Conservation (phyloP, 2,113 vertebrate species). For the Nothocercus nigrocapillus region DNA sequence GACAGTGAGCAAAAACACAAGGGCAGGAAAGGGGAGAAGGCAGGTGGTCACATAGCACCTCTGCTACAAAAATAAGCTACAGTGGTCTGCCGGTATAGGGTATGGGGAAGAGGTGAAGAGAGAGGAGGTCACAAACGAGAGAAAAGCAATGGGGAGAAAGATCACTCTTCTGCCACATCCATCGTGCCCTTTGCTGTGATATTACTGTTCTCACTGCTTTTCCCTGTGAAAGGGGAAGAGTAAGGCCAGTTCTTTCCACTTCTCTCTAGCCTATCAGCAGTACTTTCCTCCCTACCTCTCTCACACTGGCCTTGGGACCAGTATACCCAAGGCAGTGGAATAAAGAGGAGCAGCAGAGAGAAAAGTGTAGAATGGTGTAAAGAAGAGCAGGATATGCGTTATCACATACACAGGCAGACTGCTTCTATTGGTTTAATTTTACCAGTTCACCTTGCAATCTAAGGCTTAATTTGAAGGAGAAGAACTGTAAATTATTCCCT, state of each 20-base stretch:
- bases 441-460: not conserved
- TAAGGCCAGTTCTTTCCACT: not conserved
- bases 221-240: not conserved
- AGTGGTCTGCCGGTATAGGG: not conserved
- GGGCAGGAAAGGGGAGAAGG: not conserved
- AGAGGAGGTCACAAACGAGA: not conserved
- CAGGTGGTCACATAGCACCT: not conserved
- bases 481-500: not conserved
- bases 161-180: not conserved
- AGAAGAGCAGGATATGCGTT: not conserved
- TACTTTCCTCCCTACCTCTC: not conserved
- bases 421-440: not conserved
- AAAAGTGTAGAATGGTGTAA: not conserved
- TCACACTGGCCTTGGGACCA: not conserved
- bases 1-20: not conserved
- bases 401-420: not conserved
- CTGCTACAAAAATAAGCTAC: not conserved
- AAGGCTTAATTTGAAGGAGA: not conserved
- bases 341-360: not conserved
- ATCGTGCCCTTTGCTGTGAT: not conserved
- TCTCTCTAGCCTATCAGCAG: not conserved
- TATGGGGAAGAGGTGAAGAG: not conserved
- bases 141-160: not conserved
- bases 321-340: not conserved
- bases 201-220: not conserved